Percentiles rank a stretch among this genome's conserved stretches.
Conservation (phyloP, 2,888 invertebrate genomes). For the Uloborus plumipes region DNA sequence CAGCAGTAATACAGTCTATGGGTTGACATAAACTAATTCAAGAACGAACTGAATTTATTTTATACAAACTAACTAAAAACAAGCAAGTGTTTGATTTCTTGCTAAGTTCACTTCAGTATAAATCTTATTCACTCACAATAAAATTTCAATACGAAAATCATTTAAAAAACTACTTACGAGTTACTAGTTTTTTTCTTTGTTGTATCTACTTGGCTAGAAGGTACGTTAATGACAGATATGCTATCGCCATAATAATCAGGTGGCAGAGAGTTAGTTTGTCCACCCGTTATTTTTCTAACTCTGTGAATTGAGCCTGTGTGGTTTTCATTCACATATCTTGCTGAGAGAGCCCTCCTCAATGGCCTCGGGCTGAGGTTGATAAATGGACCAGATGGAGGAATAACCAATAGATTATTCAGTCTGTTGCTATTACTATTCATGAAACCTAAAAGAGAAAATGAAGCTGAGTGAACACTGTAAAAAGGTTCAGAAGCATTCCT, state of each 20-base stretch:
- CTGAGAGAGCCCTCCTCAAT: slow-evolving; percentile 34
- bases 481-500: too few relatives aligned
- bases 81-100: too few relatives aligned
- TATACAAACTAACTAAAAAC: too few relatives aligned
- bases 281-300: slow-evolving; percentile 6
- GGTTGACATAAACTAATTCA: too few relatives aligned
- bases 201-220: slow-evolving; percentile 8
- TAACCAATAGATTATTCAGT: slow-evolving; percentile 21
- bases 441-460: neutral
- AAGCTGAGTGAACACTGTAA: neutral
- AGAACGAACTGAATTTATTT: too few relatives aligned
- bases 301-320: slow-evolving; percentile 14
- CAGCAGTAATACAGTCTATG: too few relatives aligned
- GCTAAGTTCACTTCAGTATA: too few relatives aligned
- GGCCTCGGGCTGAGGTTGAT: slow-evolving; percentile 14
- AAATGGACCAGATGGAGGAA: slow-evolving; percentile 25
- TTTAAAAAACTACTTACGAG: slow-evolving; percentile 4
- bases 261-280: neutral
- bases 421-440: neutral
- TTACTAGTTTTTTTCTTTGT: neutral
- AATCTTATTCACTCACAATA: neutral
- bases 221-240: slow-evolving; percentile 44
- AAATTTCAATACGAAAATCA: neutral
- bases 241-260: slow-evolving; percentile 37
- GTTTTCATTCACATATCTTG: slow-evolving; percentile 12